Evolutionary conservation across 1,140 invertebrate genomes (phyloP).

Genomic region (Bombus difficillimus): DNA sequence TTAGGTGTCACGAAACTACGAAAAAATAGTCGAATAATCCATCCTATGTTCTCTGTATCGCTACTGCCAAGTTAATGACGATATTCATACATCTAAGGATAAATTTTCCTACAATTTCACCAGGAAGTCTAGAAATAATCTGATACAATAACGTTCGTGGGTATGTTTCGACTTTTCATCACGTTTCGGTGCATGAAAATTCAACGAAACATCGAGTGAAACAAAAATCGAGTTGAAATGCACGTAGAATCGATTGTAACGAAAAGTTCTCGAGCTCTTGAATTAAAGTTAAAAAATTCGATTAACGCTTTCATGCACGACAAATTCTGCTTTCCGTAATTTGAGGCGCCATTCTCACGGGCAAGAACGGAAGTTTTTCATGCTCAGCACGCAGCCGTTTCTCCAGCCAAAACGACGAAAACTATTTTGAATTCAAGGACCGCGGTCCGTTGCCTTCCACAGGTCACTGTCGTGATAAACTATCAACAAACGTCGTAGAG

Average conservation of each 20-base stretch:
- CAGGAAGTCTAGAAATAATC: neutral
- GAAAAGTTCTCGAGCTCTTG: neutral
- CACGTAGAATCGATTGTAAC: neutral
- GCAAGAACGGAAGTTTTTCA: slow-evolving; percentile 55
- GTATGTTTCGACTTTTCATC: neutral
- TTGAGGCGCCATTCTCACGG: slow-evolving; percentile 33
- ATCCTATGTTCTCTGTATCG: neutral
- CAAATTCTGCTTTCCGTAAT: slow-evolving; percentile 27
- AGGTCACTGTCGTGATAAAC: slow-evolving; percentile 50
- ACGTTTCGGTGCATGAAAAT: neutral
- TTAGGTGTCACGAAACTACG: neutral
- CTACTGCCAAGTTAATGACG: too few relatives aligned
- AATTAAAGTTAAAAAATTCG: slow-evolving; percentile 32
- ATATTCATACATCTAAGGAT: neutral
- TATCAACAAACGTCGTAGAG: slow-evolving; percentile 54
- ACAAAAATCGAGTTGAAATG: neutral
- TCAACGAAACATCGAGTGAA: neutral
- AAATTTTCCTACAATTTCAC: neutral
- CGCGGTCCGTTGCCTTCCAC: slow-evolving; percentile 44
- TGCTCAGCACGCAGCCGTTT: slow-evolving; percentile 60
- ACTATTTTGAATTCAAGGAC: slow-evolving; percentile 68
- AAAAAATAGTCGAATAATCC: neutral
- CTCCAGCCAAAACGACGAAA: slow-evolving; percentile 31
- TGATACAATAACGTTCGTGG: neutral
- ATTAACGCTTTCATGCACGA: neutral